Evolutionary conservation across 2,113 vertebrate genomes (phyloP).

Genomic region (Lucifuga dentata): DNA sequence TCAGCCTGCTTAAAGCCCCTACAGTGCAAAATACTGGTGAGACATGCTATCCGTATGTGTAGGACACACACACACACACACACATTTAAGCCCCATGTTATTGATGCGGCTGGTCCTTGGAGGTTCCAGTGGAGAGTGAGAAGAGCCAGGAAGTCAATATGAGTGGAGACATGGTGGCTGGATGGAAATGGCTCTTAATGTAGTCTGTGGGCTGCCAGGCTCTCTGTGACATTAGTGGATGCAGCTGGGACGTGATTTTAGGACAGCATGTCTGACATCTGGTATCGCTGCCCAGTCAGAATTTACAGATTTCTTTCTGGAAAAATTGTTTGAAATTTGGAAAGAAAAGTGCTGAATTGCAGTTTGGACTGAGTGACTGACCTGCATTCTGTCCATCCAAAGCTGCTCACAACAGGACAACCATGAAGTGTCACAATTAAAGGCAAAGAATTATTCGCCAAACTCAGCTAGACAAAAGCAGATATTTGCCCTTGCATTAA

Average conservation of each 20-base stretch:
- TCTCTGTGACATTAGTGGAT: constrained; percentile 30
- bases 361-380: no score
- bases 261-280: constrained; percentile 15
- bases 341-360: constrained; percentile 1
- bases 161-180: constrained; percentile 62
- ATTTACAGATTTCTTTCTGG: neutral
- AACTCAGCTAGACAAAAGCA: no score
- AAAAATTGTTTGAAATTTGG: constrained; percentile 7
- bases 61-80: constrained; percentile 6
- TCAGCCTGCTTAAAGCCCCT: constrained; percentile 3
- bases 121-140: constrained; percentile 34
- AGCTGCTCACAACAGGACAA: no score
- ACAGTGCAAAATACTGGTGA: neutral
- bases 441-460: no score
- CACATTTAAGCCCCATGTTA: constrained; percentile 43
- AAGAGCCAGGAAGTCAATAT: constrained; percentile 63
- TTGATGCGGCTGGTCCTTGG: constrained; percentile 56
- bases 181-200: constrained; percentile 59
- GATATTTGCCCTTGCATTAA: no score
- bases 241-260: constrained; percentile 20
- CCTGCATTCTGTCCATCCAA: no score
- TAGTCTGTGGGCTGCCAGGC: constrained; percentile 15
- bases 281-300: neutral
- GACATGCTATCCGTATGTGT: constrained; percentile 10
- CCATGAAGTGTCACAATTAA: no score